phyloP scores from a whole-genome alignment of 1,140 invertebrate species.

The Drosophila pruinosa region DNA sequence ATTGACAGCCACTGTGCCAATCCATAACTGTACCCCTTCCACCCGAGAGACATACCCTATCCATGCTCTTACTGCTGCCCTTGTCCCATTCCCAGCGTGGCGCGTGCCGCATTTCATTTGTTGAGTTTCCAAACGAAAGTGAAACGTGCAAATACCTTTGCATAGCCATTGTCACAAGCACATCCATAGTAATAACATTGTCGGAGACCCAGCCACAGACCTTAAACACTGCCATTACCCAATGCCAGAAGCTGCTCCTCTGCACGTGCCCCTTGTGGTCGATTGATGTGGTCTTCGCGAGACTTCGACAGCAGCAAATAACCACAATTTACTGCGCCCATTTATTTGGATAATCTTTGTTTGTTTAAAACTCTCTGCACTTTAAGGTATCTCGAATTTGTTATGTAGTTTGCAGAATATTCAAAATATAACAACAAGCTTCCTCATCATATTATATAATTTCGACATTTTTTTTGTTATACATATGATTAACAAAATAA shows the following conservation, averaged over 20 bases:
- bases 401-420: neutral
- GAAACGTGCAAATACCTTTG: conserved; percentile 66
- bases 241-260: conserved; percentile 30
- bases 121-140: conserved; percentile 53
- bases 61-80: neutral
- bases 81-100: neutral
- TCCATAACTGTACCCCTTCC: conserved; percentile 13
- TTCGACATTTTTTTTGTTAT: neutral
- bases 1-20: conserved; percentile 31
- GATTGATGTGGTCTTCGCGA: conserved; percentile 8
- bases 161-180: conserved; percentile 18
- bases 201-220: neutral
- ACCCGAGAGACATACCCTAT: neutral
- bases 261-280: conserved; percentile 31
- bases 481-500: neutral
- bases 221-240: conserved; percentile 8
- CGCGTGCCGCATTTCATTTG: conserved; percentile 42
- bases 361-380: neutral
- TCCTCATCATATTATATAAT: neutral
- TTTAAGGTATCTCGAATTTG: neutral
- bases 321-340: conserved; percentile 10
- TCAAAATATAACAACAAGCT: neutral
- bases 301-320: conserved; percentile 13
- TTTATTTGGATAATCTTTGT: conserved; percentile 15
- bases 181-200: too few species aligned